Evolutionary conservation across 2,888 invertebrate genomes (phyloP), one percentile per base, ranked within the genome.

Genomic region (Tyria jacobaeae): DNA sequence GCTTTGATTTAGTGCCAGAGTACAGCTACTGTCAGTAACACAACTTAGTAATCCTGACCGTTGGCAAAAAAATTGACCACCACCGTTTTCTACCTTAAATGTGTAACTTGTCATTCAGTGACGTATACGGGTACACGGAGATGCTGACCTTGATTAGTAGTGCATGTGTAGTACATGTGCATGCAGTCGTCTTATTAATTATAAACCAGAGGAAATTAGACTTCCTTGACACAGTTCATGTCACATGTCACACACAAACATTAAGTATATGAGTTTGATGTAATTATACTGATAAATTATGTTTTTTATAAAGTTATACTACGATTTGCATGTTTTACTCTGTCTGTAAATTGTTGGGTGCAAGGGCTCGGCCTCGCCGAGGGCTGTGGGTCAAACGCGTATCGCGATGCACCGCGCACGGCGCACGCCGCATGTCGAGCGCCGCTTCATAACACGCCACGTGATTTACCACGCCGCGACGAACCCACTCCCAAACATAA

Each of bases 331-430:
- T 50, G 10, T 17, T 25, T 17, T n/a, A 37, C 10, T 27, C 1
- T 31, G 24, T 7, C 41, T 12, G 21, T 35, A 47, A 31, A 51
- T 37, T 54, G 57, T 27, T 49, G 64, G 51, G 68, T 47, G 59
- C 60, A 27, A 39, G 15, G 47, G 27, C 6, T 31, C 67, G 75
- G 58, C 78, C 82, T 83, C 79, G 81, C 84, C 85, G 76, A 65
- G 63, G 83, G 84, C 84, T 82, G 74, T 80, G 77, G 74, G 85
- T 62, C 78, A 72, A 51, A 72, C 70, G 60, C 25, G 50, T 66
- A 79, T 77, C 73, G 70, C 70, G 71, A 75, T 75, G 75, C 64
- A 54, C 58, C 47, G 78, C 72, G 74, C 79, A 74, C 75, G 73
- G 71, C 68, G 69, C 55, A 39, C 64, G n/a, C n/a, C n/a, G n/a